Conservation (phyloP, 2,797 vertebrate species). For the Peromyscus attwateri region DNA sequence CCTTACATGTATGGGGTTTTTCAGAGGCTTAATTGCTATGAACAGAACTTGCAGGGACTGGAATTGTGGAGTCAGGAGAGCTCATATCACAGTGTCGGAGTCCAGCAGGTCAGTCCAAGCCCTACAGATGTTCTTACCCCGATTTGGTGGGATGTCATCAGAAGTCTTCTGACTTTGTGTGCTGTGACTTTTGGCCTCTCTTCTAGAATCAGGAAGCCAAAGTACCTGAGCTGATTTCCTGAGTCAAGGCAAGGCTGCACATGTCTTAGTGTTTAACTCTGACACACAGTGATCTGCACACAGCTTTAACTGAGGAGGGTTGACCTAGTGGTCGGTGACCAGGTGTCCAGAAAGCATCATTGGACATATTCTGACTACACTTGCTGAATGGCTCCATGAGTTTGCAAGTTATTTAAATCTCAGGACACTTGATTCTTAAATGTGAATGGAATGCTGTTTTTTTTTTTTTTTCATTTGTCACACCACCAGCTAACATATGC, state of each 20-base stretch:
- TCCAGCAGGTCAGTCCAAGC: neutral
- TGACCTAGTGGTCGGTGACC: neutral
- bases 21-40: constrained; percentile 1
- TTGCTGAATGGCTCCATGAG: neutral
- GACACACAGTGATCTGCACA: neutral
- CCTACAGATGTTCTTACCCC: neutral
- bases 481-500: neutral
- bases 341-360: neutral
- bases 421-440: neutral
- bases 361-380: neutral
- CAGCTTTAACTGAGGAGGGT: neutral
- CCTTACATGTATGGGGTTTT: neutral
- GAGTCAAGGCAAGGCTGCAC: neutral
- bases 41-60: neutral
- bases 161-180: neutral
- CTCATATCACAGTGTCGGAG: neutral
- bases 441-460: neutral
- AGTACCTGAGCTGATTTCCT: constrained; percentile 38
- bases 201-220: constrained; percentile 12
- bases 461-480: neutral
- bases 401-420: neutral
- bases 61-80: neutral
- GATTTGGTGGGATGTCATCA: neutral
- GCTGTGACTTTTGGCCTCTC: neutral
- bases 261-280: constrained; percentile 7